Evolutionary conservation across 2,113 vertebrate genomes (phyloP), one percentile per base, ranked within the genome.

Genomic region (Ancistrus triradiatus): DNA sequence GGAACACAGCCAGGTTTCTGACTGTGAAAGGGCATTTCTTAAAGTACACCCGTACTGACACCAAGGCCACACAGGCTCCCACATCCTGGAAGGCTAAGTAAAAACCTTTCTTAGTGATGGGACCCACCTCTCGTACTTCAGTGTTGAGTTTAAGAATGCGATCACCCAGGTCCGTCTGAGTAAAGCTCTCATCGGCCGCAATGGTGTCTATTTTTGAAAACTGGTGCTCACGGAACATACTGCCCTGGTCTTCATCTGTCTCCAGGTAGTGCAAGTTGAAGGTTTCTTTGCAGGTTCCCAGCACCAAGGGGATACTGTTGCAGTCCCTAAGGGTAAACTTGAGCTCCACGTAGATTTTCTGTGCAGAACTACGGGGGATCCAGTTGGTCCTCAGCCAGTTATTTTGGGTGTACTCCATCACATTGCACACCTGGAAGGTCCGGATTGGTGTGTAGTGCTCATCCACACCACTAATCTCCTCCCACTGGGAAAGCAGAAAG

Each of bases 341-440:
- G 59, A 99, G 92, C 73, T 99, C 96, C 76, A 99, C 93, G 2
- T 98, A 95, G 74, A 98, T 91, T 85, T 98, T 98, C 86, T 95
- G 93, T 59, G 96, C 96, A 11, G 95, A 93, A 74, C 91, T 93
- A 44, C 96, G 93, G 14, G 93, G 81, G 77, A 99, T 95, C 95
- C 95, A 99, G 84, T 97, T 98, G 76, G 96, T 98, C 73, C 95
- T 89, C 80, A 99, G 90, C 96, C 96, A 99, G 66, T 99, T 99
- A 84, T 98, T 99, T 81, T 99, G 96, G 79, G 91, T 98, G 61
- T 97, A 94, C 73, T 98, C 95, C 94, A 99, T 98, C 70, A 99
- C 96, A 52, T 99, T 97, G 89, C 96, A 99, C 65, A 98, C 96
- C 77, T 99, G 96, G 81, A 98, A 99, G 46, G 96, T 99, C 78